Evolutionary conservation across 1,140 invertebrate genomes (phyloP).

Genomic region (Calephelis nemesis): DNA sequence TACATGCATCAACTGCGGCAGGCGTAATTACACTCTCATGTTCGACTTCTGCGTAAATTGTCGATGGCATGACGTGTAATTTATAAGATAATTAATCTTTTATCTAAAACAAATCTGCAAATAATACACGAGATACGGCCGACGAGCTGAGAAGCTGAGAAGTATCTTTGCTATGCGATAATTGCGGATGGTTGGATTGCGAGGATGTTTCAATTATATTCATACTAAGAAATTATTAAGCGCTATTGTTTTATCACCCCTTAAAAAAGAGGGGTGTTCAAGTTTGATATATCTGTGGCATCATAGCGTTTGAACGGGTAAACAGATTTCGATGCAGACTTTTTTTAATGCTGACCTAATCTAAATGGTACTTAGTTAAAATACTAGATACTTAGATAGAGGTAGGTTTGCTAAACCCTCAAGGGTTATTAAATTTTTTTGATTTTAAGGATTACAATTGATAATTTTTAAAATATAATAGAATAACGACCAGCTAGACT

Average conservation of each 20-base stretch:
- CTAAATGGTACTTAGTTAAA: no score
- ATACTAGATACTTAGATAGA: no score
- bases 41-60: constrained; percentile 19
- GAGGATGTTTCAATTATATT: constrained; percentile 1
- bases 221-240: background rate
- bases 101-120: constrained; percentile 18
- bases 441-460: no score
- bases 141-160: background rate
- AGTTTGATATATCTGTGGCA: no score
- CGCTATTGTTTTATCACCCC: background rate
- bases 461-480: no score
- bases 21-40: constrained; percentile 18
- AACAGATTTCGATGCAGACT: no score
- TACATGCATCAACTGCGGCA: constrained; percentile 1
- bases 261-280: no score
- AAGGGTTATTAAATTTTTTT: no score
- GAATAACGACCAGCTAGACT: no score
- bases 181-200: background rate
- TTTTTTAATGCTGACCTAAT: no score
- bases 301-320: no score
- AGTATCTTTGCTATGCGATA: constrained; percentile 6
- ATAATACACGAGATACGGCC: constrained; percentile 7
- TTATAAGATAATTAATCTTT: constrained; percentile 20
- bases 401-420: no score
- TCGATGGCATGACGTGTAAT: constrained; percentile 16